Evolutionary conservation across 2,797 vertebrate genomes (phyloP), one percentile per base, ranked within the genome.

Genomic region (Dicrostonyx torquatus): DNA sequence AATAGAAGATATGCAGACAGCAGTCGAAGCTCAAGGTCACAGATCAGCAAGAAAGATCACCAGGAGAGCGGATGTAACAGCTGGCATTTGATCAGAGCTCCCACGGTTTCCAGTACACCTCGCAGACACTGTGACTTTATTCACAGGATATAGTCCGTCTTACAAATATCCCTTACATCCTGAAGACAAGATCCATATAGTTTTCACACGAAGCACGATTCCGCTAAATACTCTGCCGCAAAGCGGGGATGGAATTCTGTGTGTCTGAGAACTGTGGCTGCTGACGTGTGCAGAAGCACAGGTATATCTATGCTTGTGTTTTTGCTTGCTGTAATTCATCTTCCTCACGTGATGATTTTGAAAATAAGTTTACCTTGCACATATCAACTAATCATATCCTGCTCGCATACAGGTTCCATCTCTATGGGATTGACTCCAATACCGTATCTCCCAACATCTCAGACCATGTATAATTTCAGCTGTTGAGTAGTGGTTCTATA

Each of bases 11-110:
- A 98, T 97, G 98, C 95, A 98, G 97, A 98, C 94, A 98, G 91
- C 97, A 98, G 98, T 98, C 98, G 98, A 98, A 99, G 99, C 99
- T 99, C 99, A 99, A 99, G 99, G 99, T 99, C 99, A 99, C 97
- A 98, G 98, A 98, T 97, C 98, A 98, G 98, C 98, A 98, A 95
- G 97, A 96, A 98, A 99, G 98, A 99, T 99, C 98, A 98, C 97
- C 97, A 98, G 97, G 95, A 97, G 97, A 98, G 98, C 98, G 99
- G 99, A 99, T 98, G 98, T 99, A 99, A 99, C 99, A 99, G 98
- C 99, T 99, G 99, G 99, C 99, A 99, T 99, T 98, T 98, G 98
- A 98, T 99, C 99, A 99, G 99, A 99, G 99, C 98, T 98, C 96
- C 91, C 97, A 94, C 80, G 88, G 88, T 84, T 96, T 98, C 98